Base-by-base conservation (phyloP, 2,113 vertebrate genomes). In the Actenoides lindsayi region DNA sequence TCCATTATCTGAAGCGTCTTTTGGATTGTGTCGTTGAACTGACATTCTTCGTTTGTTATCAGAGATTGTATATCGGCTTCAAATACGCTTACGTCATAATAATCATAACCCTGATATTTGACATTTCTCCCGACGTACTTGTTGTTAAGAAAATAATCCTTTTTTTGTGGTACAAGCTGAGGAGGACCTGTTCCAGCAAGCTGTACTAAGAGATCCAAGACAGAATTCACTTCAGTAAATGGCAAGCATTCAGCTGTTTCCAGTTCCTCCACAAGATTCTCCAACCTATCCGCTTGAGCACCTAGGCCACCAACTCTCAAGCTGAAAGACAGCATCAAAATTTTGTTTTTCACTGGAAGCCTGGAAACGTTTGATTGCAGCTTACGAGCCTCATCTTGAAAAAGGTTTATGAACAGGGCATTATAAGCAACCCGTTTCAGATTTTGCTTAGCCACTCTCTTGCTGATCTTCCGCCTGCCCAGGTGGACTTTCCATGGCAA, bases 281-380 rank as follows among this genome's bases (percentile, higher is more conserved):
- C 99, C 96, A 99, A 81, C 39, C 98, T 98, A 51, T 99, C 99
- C 0, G 99, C 99, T 16, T 99, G 99, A 44, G 98, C 98, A 23
- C 96, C 94, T n/a, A 98, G 97, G 35, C 99, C 99, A 5, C 98
- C 98, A 54, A 99, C 98, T 4, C 99, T 98, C 85, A 99, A 73
- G 95, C 99, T 98, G 83, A 99, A 99, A 74, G 99, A 99, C 89
- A 99, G 93, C 99, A 99, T 99, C 87, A 99, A 96, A 79, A 99
- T 95, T 97, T 98, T 99, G 97, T 99, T 99, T 76, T 98, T 99
- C 74, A 99, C 97, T 0, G 99, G 99, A 6, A 98, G 98, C 42
- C 69, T 97, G 5, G 97, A 83, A 37, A 93, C 11, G 2, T 95
- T 98, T 75, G 95, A 94, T 15, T 90, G 98, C 56, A 86, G 89